phyloP scores from a whole-genome alignment of 2,888 invertebrate genomes.

The Eilema depressum region DNA sequence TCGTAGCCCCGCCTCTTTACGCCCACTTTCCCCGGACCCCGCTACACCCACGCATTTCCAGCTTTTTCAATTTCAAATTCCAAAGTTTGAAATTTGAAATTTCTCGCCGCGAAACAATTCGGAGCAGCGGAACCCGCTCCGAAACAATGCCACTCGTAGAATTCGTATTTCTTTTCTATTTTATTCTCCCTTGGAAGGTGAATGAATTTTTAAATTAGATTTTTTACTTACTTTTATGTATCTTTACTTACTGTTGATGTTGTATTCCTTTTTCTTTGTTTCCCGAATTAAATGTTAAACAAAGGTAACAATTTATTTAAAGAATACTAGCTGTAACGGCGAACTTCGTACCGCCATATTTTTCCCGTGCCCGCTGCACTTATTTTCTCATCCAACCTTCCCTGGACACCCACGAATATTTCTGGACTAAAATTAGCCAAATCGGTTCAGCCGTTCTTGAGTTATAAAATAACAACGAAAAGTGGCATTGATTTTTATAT shows the following conservation, averaged over 20 bases:
- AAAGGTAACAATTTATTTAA: background rate
- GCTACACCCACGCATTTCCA: conserved; percentile 56
- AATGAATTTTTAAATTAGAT: conserved; percentile 25
- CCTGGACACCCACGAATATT: too few species aligned
- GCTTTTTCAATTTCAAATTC: conserved; percentile 74
- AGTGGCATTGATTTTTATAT: too few species aligned
- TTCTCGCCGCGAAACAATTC: conserved; percentile 70
- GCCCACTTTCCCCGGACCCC: conserved; percentile 67
- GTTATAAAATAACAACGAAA: too few species aligned
- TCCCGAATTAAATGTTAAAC: background rate
- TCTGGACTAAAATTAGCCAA: too few species aligned
- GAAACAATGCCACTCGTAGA: conserved; percentile 61
- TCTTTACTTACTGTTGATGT: background rate
- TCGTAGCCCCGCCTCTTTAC: conserved; percentile 64
- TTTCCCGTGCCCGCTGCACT: too few species aligned
- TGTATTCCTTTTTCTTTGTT: background rate
- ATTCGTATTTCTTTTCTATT: conserved; percentile 40
- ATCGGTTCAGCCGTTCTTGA: too few species aligned
- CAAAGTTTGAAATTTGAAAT: conserved; percentile 72
- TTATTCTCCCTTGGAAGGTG: conserved; percentile 16
- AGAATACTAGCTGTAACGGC: too few species aligned
- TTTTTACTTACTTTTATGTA: conserved; percentile 11
- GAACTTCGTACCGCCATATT: too few species aligned
- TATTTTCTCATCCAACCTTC: too few species aligned
- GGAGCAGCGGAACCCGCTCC: conserved; percentile 53